Base-by-base conservation (phyloP, 2,113 vertebrate genomes). In the Bujurquina vittata region DNA sequence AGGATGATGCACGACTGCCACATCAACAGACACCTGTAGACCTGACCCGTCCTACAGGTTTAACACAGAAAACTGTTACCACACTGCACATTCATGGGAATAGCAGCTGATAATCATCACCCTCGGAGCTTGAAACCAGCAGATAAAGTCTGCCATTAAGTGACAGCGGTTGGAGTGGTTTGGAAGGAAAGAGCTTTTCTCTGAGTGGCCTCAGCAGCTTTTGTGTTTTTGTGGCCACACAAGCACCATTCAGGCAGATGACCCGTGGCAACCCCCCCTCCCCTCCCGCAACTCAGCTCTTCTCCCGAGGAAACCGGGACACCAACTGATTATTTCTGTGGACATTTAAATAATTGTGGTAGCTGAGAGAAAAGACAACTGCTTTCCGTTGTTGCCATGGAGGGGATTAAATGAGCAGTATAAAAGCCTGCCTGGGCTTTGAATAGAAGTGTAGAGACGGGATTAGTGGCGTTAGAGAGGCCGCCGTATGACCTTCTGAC, bases 391-490 rank as follows among this genome's bases (percentile, higher is more conserved):
- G 92, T 92, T 91, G 86, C 88, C 83, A 93, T 86, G 88, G 94
- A 88, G 84, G 58, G 89, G 88, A 94, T 93, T 93, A 92, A 91
- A 88, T 79, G 74, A 83, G 88, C 84, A 89, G 86, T 79, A 91
- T 84, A 92, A 85, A 88, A 85, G 79, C 57, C 80, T 69, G 90
- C 26, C 75, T 3, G 20, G 73, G 84, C 69, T 85, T 67, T 88
- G 89, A 92, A 91, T 91, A 90, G 87, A 91, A 86, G 87, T 67
- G 87, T 63, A 88, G 87, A 62, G 85, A 91, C 56, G 73, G 91
- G 92, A 93, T 93, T 93, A 91, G 87, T 40, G 80, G 83, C 80
- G 76, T 91, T 92, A 87, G 57, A 81, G 89, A 88, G 78, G 79
- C 88, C 75, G 40, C 89, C 84, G 69, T 86, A 88, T 87, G 92